Conservation (phyloP, 2,113 vertebrate genomes). For the Ceyx margarethae region DNA sequence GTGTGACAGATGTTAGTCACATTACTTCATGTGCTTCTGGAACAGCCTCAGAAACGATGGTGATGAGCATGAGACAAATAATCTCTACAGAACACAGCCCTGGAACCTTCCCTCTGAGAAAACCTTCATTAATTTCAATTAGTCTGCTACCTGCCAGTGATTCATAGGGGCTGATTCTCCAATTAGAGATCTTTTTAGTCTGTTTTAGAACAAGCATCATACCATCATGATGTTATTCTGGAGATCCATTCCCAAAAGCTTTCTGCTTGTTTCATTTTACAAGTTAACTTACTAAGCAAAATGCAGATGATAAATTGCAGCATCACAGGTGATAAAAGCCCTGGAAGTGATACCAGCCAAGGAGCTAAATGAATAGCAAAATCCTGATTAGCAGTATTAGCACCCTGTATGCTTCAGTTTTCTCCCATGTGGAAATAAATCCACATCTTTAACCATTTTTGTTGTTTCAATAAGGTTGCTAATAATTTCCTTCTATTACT, state of each 20-base stretch:
- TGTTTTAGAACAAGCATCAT: neutral
- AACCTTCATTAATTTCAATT: constrained; percentile 18
- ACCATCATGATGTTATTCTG: neutral
- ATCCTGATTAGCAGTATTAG: neutral
- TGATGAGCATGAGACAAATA: constrained; percentile 47
- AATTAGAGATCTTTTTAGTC: neutral
- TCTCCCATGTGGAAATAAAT: neutral
- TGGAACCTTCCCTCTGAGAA: neutral
- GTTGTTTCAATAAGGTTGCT: neutral
- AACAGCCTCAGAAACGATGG: constrained; percentile 41
- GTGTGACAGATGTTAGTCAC: constrained; percentile 50
- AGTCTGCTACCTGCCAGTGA: neutral
- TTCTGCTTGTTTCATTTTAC: neutral
- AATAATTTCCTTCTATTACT: neutral
- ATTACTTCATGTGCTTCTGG: constrained; percentile 33
- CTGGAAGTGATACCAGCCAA: neutral
- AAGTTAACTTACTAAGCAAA: neutral
- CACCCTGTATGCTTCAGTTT: neutral
- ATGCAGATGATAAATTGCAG: neutral
- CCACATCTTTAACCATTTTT: neutral
- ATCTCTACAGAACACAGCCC: neutral
- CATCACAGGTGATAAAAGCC: neutral
- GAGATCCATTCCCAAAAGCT: neutral
- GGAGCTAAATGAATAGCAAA: neutral
- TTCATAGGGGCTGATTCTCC: neutral